Evolutionary conservation across 2,888 invertebrate species (phyloP).

Genomic region (Drosophila ezoana): DNA sequence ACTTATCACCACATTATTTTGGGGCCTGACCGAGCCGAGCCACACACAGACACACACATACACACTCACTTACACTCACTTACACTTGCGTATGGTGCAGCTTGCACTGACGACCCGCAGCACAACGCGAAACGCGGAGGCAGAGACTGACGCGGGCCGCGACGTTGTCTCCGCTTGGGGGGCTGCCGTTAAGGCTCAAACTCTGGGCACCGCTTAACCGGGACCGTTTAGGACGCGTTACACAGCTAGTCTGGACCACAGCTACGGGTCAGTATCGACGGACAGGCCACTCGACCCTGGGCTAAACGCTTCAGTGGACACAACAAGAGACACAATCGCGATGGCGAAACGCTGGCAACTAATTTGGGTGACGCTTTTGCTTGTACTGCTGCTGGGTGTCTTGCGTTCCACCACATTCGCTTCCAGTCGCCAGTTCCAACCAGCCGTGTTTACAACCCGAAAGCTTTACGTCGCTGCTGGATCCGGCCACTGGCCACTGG

Average conservation of each 20-base stretch:
- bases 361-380: constrained; percentile 71
- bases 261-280: constrained; percentile 23
- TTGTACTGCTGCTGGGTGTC: constrained; percentile 30
- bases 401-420: constrained; percentile 40
- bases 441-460: constrained; percentile 34
- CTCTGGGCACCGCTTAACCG: constrained; percentile 1
- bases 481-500: constrained; percentile 2
- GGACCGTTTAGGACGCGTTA: constrained; percentile 9
- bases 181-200: constrained; percentile 1
- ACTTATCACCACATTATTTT: constrained; percentile 71
- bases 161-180: constrained; percentile 5
- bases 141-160: constrained; percentile 10
- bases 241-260: constrained; percentile 10
- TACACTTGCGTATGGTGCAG: constrained; percentile 30
- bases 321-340: constrained; percentile 66
- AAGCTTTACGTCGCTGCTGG: constrained; percentile 18
- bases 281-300: constrained; percentile 27
- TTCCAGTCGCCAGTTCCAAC: constrained; percentile 44
- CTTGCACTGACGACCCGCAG: constrained; percentile 18
- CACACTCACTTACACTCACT: constrained; percentile 11
- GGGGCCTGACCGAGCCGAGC: constrained; percentile 5
- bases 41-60: constrained; percentile 13
- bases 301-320: constrained; percentile 31
- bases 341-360: constrained; percentile 78
- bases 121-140: constrained; percentile 2